Conservation (phyloP, 2,888 invertebrate genomes). For the Drosophila engyochracea region DNA sequence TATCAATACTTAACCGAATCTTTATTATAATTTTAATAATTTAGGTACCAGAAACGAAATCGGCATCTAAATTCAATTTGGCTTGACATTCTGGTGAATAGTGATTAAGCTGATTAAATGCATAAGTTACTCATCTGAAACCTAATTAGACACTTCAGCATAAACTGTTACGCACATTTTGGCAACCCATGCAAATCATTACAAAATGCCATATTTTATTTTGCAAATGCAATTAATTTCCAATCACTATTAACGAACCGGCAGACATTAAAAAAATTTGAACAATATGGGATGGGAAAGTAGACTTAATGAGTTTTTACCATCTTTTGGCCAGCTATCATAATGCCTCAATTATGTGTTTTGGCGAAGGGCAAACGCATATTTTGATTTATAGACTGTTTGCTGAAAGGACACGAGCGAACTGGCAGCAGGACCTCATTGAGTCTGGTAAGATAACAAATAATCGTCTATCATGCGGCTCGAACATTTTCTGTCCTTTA, state of each 20-base stretch:
- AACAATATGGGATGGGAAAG: not conserved
- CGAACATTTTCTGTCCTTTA: constrained; percentile 24
- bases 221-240: constrained; percentile 55
- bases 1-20: not conserved
- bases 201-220: not conserved
- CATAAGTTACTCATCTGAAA: too few species aligned
- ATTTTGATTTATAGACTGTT: constrained; percentile 59
- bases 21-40: accelerated
- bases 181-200: not conserved
- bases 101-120: not conserved
- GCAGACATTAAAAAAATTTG: not conserved
- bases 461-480: constrained; percentile 50
- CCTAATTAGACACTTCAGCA: not conserved
- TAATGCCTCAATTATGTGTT: constrained; percentile 65
- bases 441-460: constrained; percentile 46
- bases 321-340: constrained; percentile 22
- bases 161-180: not conserved
- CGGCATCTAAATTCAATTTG: not conserved
- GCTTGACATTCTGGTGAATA: not conserved
- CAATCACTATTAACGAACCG: constrained; percentile 65
- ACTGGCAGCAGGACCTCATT: not conserved
- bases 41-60: not conserved
- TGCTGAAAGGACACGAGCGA: constrained; percentile 1
- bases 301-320: constrained; percentile 15
- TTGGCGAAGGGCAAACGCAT: constrained; percentile 18